Evolutionary conservation across 1,140 invertebrate species (phyloP).

Genomic region (Saccostrea cuccullata): DNA sequence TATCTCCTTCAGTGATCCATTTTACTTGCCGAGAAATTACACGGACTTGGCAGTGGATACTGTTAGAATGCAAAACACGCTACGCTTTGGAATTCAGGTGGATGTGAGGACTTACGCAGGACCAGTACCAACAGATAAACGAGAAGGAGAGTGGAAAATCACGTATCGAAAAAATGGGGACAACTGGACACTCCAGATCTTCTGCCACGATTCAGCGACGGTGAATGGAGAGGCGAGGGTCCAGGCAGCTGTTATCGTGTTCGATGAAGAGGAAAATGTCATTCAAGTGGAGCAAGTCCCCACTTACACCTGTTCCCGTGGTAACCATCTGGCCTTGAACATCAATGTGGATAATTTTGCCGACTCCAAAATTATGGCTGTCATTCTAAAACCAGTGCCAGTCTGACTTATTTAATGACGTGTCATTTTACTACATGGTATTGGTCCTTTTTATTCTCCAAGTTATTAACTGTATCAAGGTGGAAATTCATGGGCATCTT

Average conservation of each 20-base stretch:
- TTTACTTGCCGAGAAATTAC: conserved; percentile 77
- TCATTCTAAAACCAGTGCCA: conserved; percentile 76
- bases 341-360: conserved; percentile 66
- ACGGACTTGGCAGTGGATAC: conserved; percentile 75
- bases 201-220: conserved; percentile 76
- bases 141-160: conserved; percentile 78
- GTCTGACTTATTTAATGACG: neutral
- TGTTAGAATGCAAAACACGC: conserved; percentile 77
- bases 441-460: no score
- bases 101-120: conserved; percentile 76
- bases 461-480: no score
- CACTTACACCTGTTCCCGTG: conserved; percentile 68
- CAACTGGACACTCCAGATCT: conserved; percentile 73
- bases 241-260: conserved; percentile 73
- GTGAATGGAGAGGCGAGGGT: conserved; percentile 73
- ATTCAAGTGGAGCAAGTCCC: conserved; percentile 75
- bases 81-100: conserved; percentile 77
- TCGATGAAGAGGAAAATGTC: conserved; percentile 73
- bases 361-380: conserved; percentile 72
- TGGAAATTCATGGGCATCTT: no score
- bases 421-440: no score
- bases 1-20: conserved; percentile 68
- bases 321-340: conserved; percentile 71
- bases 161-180: conserved; percentile 76
- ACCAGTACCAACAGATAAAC: conserved; percentile 71